These are phyloP conservation scores for Rousettus leschenaultii DNA, from an alignment of 2,113 vertebrate species.

Conservation along the genomic window DNA sequence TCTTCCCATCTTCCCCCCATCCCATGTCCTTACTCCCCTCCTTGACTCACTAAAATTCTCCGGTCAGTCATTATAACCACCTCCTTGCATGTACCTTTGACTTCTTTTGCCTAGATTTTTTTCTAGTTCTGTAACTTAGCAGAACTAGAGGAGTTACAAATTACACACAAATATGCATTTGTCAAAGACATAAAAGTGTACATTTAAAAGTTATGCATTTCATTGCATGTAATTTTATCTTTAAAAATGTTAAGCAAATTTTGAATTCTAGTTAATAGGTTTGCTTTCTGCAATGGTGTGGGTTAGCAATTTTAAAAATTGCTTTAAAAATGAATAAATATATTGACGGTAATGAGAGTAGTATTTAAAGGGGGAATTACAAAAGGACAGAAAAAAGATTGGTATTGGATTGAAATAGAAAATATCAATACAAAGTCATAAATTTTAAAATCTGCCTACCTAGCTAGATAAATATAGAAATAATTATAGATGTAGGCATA, in stretches of 20 bases:
- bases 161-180: neutral
- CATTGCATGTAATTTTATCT: neutral
- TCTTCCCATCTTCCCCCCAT: no score
- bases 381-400: neutral
- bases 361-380: neutral
- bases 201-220: neutral
- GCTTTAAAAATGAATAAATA: neutral
- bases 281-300: neutral
- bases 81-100: neutral
- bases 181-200: neutral
- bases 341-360: neutral
- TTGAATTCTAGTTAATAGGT: neutral
- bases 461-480: neutral
- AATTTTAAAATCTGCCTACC: neutral
- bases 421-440: neutral
- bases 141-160: neutral
- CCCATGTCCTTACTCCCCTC: neutral
- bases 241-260: neutral
- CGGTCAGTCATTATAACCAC: neutral
- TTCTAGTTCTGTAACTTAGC: neutral
- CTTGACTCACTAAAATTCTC: neutral
- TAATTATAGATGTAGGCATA: neutral
- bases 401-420: neutral
- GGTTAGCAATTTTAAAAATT: neutral
- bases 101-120: neutral